A percentile compares a stretch with the other conserved stretches of the same genome.
Conservation (phyloP, 2,797 vertebrate species). For the Orientallactaga sibirica region DNA sequence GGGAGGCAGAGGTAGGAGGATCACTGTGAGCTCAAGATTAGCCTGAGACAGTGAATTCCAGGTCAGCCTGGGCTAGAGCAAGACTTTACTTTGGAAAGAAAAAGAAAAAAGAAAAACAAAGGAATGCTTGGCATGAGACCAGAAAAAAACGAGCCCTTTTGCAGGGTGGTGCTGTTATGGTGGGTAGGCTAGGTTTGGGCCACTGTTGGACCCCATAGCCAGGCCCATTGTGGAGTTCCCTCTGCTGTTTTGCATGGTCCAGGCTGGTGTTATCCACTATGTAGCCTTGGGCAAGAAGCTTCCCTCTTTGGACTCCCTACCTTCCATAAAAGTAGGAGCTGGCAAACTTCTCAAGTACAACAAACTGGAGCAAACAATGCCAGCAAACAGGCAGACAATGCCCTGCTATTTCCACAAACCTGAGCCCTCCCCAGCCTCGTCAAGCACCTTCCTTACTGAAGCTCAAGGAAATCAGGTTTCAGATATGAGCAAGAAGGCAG, state of each 20-base stretch:
- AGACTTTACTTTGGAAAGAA: too few species aligned
- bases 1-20: too few species aligned
- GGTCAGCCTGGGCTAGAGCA: too few species aligned
- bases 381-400: not conserved
- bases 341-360: not conserved
- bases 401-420: not conserved
- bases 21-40: too few species aligned
- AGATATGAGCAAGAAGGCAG: not conserved
- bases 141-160: not conserved
- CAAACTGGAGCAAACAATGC: not conserved
- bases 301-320: not conserved
- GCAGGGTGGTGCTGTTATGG: not conserved
- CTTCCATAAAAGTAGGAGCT: not conserved
- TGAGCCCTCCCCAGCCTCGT: not conserved
- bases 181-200: not conserved
- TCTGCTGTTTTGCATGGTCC: not conserved
- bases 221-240: not conserved
- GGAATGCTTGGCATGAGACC: not conserved
- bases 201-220: too few species aligned
- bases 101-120: not conserved
- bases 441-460: not conserved
- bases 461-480: not conserved
- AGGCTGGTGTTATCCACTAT: too few species aligned
- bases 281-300: slow-evolving; percentile 5
- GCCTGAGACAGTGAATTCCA: too few species aligned